Conservation (phyloP, 1,140 invertebrate genomes). For the Lepidurus packardi region DNA sequence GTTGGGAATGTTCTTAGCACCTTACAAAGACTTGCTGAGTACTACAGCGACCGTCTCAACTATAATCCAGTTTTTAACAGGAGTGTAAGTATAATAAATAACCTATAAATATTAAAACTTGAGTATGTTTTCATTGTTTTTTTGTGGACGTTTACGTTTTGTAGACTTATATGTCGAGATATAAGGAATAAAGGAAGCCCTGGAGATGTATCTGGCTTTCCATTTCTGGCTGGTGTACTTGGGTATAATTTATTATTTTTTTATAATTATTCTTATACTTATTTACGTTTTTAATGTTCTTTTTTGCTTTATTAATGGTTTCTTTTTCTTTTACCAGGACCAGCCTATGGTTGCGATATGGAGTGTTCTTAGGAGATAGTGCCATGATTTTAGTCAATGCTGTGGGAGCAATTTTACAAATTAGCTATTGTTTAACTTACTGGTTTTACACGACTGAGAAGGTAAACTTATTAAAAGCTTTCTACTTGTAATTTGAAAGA, state of each 20-base stretch:
- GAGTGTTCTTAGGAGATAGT: slow-evolving; percentile 56
- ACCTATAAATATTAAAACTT: not conserved
- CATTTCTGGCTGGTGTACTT: slow-evolving; percentile 67
- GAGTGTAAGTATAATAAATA: slow-evolving; percentile 51
- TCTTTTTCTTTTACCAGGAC: slow-evolving; percentile 47
- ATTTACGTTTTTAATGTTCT: not conserved
- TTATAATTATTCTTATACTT: slow-evolving; percentile 38
- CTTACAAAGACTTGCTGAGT: slow-evolving; percentile 48
- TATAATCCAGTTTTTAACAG: slow-evolving; percentile 61
- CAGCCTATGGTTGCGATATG: slow-evolving; percentile 65
- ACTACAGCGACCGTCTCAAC: slow-evolving; percentile 60
- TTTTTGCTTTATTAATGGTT: slow-evolving; percentile 17
- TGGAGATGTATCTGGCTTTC: slow-evolving; percentile 61
- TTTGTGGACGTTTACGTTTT: slow-evolving; percentile 4
- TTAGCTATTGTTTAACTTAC: slow-evolving; percentile 57
- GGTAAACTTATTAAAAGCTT: slow-evolving; percentile 39
- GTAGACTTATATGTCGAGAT: slow-evolving; percentile 60
- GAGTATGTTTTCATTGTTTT: not conserved
- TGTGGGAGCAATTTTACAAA: slow-evolving; percentile 58
- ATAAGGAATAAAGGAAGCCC: slow-evolving; percentile 59
- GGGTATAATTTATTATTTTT: slow-evolving; percentile 52
- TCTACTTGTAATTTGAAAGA: not conserved
- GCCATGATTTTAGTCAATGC: slow-evolving; percentile 62
- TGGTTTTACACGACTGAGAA: slow-evolving; percentile 58
- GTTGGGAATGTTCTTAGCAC: not conserved